A percentile compares a stretch with the other conserved stretches of the same genome.
These are phyloP conservation scores for Triplophysa tibetana DNA, from an alignment of 2,113 vertebrate genomes.

Conservation along the genomic window DNA sequence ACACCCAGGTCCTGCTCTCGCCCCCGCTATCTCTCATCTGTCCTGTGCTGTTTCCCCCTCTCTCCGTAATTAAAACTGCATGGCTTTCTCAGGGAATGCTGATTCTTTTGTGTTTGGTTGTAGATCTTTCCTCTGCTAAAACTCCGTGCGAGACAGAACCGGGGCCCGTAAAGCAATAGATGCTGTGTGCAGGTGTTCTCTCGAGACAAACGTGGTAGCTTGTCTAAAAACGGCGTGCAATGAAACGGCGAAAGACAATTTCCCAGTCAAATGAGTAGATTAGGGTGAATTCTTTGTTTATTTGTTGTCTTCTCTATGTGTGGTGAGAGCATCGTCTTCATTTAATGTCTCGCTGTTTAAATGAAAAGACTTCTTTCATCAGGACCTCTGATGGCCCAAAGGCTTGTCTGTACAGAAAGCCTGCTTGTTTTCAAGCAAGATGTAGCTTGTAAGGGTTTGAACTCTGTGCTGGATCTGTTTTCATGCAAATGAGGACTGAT, in stretches of 20 bases:
- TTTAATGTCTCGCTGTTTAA: not conserved
- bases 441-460: conserved; percentile 32
- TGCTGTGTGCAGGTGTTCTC: conserved; percentile 62
- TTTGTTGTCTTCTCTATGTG: not conserved
- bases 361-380: not conserved
- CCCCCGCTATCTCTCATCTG: conserved; percentile 19
- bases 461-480: conserved; percentile 1
- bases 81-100: conserved; percentile 66
- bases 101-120: not conserved
- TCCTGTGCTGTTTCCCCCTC: not conserved
- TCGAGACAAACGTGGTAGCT: conserved; percentile 44
- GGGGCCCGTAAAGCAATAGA: conserved; percentile 55
- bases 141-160: not conserved
- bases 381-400: not conserved
- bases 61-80: conserved; percentile 74
- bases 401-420: conserved; percentile 27
- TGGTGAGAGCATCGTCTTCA: not conserved
- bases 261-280: conserved; percentile 44
- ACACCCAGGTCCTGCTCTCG: conserved; percentile 59
- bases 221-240: conserved; percentile 34
- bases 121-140: not conserved
- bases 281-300: conserved; percentile 10
- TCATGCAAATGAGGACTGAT: conserved; percentile 38
- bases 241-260: conserved; percentile 48
- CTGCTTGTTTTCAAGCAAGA: conserved; percentile 38